These are phyloP conservation scores for Eristalinus sepulchralis DNA, from an alignment of 2,888 invertebrate genomes.

Conservation along the genomic window DNA sequence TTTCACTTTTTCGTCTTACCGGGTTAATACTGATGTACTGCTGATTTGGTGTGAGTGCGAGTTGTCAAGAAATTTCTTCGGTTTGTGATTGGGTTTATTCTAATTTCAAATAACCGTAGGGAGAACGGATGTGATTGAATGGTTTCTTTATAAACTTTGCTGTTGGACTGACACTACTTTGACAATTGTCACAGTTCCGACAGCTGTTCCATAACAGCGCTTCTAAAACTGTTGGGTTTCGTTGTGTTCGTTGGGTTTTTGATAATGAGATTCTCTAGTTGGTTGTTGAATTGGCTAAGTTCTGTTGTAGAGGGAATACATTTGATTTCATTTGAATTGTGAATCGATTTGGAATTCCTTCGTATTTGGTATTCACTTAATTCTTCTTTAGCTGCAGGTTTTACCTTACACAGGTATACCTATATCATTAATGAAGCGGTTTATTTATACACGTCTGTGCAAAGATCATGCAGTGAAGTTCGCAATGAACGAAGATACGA, in stretches of 20 bases:
- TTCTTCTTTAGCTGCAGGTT: too few relatives aligned
- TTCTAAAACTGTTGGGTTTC: not conserved
- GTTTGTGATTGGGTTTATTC: not conserved
- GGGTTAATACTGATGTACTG: not conserved
- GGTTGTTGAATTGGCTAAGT: not conserved
- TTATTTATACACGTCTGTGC: too few relatives aligned
- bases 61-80: not conserved
- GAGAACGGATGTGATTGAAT: not conserved
- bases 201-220: not conserved
- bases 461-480: too few relatives aligned
- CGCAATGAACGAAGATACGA: too few relatives aligned
- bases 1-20: slow-evolving; percentile 32
- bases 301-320: not conserved
- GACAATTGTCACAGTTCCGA: not conserved
- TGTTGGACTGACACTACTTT: not conserved
- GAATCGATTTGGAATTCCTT: not conserved
- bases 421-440: too few relatives aligned
- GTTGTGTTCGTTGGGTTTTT: not conserved
- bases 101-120: not conserved
- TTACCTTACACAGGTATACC: too few relatives aligned
- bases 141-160: not conserved
- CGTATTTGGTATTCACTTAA: too few relatives aligned
- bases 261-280: not conserved
- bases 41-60: not conserved
- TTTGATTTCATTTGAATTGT: not conserved